Base-by-base conservation (phyloP, 2,888 invertebrate genomes). In the Scaptomyza parva region DNA sequence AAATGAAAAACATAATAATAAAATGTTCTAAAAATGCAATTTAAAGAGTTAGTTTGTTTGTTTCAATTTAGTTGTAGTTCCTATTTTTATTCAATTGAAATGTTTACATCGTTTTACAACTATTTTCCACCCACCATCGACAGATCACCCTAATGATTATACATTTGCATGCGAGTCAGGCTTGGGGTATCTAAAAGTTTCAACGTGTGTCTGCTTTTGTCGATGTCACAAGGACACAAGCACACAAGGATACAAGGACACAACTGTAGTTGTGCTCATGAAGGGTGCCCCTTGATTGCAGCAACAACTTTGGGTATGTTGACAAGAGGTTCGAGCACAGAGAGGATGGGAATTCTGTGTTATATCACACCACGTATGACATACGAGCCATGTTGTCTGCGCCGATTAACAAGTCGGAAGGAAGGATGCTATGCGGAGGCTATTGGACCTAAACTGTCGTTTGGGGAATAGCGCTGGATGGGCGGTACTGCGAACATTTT, bases 111-210 rank as follows among this genome's bases (percentile, higher is more conserved):
- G 45, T 45, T 45, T 33, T 3, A 1, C 11, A 48, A 22, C 8
- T 14, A 11, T n/a, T 20, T 33, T 5, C 20, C 11, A 47, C 18
- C 17, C n/a, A n/a, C 22, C 1, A 5, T 18, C 9, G 0, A 20
- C 8, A 11, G 12, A 52, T 40, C 55, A 60, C 45, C 47, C 57
- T 67, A 60, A 41, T 60, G 22, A 18, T 24, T 22, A 40, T 41
- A 30, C 43, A 69, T 77, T 70, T 41, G 62, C 66, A 73, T 86
- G 71, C 69, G 62, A 62, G 68, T 73, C 82, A 71, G 70, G 59
- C 55, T 41, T 9, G 26, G 26, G 24, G 44, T 18, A 51, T 9
- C n/a, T 39, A 53, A 37, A 59, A 61, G 59, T 60, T 64, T 60
- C 22, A 50, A 61, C 65, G 57, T 68, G 57, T 64, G 48, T 24